A percentile compares a stretch with the other conserved stretches of the same genome.
Conservation (phyloP, 2,113 vertebrate species). For the Ailurus styani region DNA sequence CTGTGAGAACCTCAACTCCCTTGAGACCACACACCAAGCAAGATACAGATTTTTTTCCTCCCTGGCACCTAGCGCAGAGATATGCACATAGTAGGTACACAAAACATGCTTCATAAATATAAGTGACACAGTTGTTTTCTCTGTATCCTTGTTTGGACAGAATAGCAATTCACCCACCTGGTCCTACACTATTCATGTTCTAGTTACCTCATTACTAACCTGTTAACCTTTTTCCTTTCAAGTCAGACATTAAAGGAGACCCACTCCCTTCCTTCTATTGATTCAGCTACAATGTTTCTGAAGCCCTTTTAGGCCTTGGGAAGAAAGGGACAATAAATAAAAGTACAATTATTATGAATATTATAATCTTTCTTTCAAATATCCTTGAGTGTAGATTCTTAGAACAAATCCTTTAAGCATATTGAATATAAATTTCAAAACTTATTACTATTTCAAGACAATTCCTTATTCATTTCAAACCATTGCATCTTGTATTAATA, state of each 20-base stretch:
- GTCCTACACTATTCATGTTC: neutral
- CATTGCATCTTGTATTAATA: neutral
- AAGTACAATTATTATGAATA: neutral
- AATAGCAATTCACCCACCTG: neutral
- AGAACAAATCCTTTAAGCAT: constrained; percentile 10
- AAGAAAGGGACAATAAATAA: constrained; percentile 18
- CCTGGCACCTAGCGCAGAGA: neutral
- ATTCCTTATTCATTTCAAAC: constrained; percentile 1
- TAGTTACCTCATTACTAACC: neutral
- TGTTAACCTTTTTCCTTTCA: neutral
- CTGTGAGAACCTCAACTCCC: neutral
- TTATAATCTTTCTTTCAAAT: neutral
- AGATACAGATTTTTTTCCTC: neutral
- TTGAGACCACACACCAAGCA: neutral
- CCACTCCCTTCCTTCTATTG: neutral
- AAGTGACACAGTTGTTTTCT: neutral
- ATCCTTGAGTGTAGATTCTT: neutral
- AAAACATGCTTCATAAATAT: neutral
- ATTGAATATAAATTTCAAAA: constrained; percentile 38
- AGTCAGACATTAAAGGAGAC: neutral
- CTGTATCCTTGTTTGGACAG: neutral
- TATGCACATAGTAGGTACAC: neutral
- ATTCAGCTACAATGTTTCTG: neutral
- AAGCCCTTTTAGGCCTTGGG: neutral
- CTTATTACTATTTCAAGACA: constrained; percentile 7